These are phyloP conservation scores for Cheilinus undulatus DNA, from an alignment of 2,113 vertebrate genomes.

Conservation along the genomic window DNA sequence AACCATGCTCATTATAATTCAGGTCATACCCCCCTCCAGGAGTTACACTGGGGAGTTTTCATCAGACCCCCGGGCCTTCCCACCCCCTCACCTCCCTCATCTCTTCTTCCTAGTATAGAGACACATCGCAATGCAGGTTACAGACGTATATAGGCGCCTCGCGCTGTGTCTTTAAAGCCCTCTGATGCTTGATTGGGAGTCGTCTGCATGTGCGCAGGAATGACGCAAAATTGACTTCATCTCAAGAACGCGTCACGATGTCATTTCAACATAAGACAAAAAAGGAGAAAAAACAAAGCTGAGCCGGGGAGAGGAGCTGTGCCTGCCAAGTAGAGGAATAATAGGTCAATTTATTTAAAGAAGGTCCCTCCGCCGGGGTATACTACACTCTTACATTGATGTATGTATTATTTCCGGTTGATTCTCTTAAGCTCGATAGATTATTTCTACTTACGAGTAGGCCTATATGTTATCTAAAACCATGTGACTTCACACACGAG, in stretches of 20 bases:
- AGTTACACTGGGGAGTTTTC: slow-evolving; percentile 72
- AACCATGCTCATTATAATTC: slow-evolving; percentile 61
- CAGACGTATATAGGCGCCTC: slow-evolving; percentile 41
- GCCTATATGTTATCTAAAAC: not conserved
- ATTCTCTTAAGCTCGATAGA: not conserved
- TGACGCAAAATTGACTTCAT: slow-evolving; percentile 86
- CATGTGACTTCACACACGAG: not conserved
- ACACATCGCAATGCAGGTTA: slow-evolving; percentile 77
- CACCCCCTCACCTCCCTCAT: slow-evolving; percentile 42
- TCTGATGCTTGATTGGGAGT: slow-evolving; percentile 73
- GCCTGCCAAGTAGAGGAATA: slow-evolving; percentile 8
- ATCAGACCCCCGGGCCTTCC: slow-evolving; percentile 52
- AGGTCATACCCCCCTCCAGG: slow-evolving; percentile 44
- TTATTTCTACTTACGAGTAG: not conserved
- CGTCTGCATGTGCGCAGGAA: slow-evolving; percentile 85
- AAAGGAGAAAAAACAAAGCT: slow-evolving; percentile 20
- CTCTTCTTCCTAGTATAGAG: slow-evolving; percentile 40
- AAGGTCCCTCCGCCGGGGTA: not conserved
- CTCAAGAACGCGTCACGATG: slow-evolving; percentile 83
- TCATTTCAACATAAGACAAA: slow-evolving; percentile 63
- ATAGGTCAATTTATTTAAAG: slow-evolving; percentile 36
- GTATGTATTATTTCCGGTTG: not conserved
- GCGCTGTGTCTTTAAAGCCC: slow-evolving; percentile 80
- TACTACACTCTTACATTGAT: not conserved
- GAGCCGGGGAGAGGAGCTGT: slow-evolving; percentile 16